Base-by-base conservation (phyloP, 1,140 invertebrate genomes). In the Brachionus calyciflorus region DNA sequence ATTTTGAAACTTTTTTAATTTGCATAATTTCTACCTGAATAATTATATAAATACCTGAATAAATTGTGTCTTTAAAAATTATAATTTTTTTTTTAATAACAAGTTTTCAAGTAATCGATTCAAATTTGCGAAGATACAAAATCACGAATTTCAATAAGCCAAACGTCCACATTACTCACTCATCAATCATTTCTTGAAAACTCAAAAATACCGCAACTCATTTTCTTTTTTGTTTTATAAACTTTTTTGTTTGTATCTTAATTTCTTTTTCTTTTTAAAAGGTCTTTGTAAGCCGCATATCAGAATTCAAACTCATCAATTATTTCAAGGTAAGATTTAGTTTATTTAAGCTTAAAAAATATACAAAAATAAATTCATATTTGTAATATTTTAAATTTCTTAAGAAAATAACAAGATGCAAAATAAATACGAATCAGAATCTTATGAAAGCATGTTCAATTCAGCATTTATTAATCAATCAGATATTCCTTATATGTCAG, bases 241-340 rank as follows among this genome's bases (percentile, higher is more conserved):
- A 4, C 6, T 24, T 65, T 14, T 7, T 14, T 46, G 14, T 3
- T 46, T 46, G 5, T 14, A 46, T 46, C 33, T 60, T 17, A 65
- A 44, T 19, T 65, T 24, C 10, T 1, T n/a, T 41, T 63, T 63
- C 40, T 9, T 37, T 63, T 63, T 19, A 63, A 33, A 63, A 63
- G 57, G 57, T 63, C 33, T 19, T 10, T 33, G 26, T 2, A 26
- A n/a, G n/a, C n/a, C n/a, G n/a, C n/a, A n/a, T n/a, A n/a, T n/a
- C 10, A 19, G 60, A 65, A 24, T 65, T 65, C 60, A 26, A 65
- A 65, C 60, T 65, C 60, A 65, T 65, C 40, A 65, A 65, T 46
- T 46, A 7, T 10, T 46, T n/a, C n/a, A n/a, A n/a, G n/a, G n/a
- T n/a, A n/a, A n/a, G n/a, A n/a, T n/a, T n/a, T n/a, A n/a, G n/a